phyloP scores from a whole-genome alignment of 2,888 invertebrate species.

The Nymphalis polychloros region DNA sequence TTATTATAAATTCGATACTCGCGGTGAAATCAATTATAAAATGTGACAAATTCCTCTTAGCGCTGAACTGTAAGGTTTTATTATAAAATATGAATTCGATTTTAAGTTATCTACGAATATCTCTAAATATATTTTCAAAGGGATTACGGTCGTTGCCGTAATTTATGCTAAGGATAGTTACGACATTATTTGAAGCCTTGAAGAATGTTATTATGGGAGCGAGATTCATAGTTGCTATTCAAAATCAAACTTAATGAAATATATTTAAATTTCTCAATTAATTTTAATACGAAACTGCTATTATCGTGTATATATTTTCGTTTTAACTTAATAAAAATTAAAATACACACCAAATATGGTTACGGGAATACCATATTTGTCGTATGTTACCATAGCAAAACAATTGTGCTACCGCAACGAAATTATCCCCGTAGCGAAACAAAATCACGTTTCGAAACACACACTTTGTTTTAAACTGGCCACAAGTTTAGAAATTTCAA shows the following conservation, averaged over 20 bases:
- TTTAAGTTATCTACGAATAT: background rate
- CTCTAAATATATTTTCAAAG: background rate
- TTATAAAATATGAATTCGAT: background rate
- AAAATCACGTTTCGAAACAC: conserved; percentile 49
- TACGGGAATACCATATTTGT: conserved; percentile 25
- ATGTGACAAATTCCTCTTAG: background rate
- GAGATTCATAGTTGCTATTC: background rate
- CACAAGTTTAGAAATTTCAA: conserved; percentile 27
- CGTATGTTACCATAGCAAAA: conserved; percentile 33
- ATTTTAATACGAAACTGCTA: too few relatives aligned
- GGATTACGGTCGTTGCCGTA: background rate
- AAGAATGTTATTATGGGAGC: background rate
- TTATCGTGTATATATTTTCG: too few relatives aligned
- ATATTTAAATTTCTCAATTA: too few relatives aligned
- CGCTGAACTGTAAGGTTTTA: background rate
- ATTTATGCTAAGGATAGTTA: background rate
- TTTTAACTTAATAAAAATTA: background rate
- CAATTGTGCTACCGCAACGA: conserved; percentile 54
- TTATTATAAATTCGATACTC: too few relatives aligned
- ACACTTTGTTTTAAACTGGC: conserved; percentile 39
- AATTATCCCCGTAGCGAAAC: conserved; percentile 43
- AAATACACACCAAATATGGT: conserved; percentile 27
- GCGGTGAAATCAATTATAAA: background rate
- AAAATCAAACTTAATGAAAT: background rate
- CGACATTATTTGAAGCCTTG: background rate